Evolutionary conservation across 2,113 vertebrate species (phyloP).

Genomic region (Ploceus nigricollis): DNA sequence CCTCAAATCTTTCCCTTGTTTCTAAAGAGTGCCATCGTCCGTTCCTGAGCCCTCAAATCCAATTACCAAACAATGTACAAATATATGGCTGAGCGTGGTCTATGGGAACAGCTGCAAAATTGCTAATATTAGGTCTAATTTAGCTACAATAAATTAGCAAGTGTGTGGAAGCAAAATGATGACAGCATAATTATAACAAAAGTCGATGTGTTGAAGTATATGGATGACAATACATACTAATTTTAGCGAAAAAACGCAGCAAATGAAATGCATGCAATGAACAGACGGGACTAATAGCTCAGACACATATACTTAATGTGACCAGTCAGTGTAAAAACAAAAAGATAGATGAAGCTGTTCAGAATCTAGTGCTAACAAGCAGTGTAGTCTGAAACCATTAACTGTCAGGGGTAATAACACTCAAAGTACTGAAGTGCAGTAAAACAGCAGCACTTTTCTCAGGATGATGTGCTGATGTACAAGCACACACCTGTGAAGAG

Average conservation of each 20-base stretch:
- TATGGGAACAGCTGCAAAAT: conserved; percentile 84
- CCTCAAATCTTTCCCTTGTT: conserved; percentile 41
- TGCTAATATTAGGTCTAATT: conserved; percentile 86
- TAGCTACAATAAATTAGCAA: conserved; percentile 84
- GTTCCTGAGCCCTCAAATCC: conserved; percentile 65
- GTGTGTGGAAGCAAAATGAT: conserved; percentile 79
- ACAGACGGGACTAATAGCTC: conserved; percentile 80
- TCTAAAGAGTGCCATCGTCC: conserved; percentile 34
- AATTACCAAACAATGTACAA: conserved; percentile 77
- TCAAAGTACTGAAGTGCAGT: conserved; percentile 75
- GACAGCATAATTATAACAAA: conserved; percentile 86
- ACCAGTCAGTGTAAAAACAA: conserved; percentile 82
- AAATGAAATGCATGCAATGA: conserved; percentile 73
- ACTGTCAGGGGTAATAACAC: conserved; percentile 82
- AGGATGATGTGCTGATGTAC: conserved; percentile 67
- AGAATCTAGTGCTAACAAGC: conserved; percentile 79
- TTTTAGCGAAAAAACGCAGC: conserved; percentile 73
- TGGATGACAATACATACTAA: conserved; percentile 82
- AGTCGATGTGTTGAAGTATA: conserved; percentile 79
- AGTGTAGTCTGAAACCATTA: conserved; percentile 79
- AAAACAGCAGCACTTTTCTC: conserved; percentile 71
- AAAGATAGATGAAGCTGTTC: conserved; percentile 83
- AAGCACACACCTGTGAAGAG: conserved; percentile 79
- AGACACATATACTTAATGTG: conserved; percentile 80
- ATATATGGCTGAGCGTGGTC: conserved; percentile 68